phyloP scores from a whole-genome alignment of 2,113 vertebrate species.

The Pangasianodon gigas region DNA sequence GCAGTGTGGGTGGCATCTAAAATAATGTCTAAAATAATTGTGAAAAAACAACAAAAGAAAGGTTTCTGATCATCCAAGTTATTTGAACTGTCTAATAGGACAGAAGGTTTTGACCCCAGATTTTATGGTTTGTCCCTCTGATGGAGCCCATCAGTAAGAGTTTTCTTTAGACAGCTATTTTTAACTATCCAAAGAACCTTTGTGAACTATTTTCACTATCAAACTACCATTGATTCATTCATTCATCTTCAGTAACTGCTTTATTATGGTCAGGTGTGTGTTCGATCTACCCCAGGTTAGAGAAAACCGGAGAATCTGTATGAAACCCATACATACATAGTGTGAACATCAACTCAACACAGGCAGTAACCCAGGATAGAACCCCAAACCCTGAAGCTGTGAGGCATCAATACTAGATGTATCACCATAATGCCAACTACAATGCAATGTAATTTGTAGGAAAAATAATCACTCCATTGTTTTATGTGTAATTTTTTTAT shows the following conservation, averaged over 20 bases:
- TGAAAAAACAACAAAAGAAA: neutral
- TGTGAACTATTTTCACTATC: no score
- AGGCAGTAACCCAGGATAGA: neutral
- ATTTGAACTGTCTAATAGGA: neutral
- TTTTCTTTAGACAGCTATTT: neutral
- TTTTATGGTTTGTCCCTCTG: neutral
- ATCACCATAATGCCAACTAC: neutral
- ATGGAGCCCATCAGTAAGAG: neutral
- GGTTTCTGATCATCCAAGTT: neutral
- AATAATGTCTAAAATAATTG: neutral
- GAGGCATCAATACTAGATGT: neutral
- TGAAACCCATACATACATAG: no score
- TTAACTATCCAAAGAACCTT: neutral
- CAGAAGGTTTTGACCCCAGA: neutral
- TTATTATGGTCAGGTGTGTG: no score
- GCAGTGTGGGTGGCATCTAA: neutral
- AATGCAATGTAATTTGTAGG: no score
- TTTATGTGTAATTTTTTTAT: no score
- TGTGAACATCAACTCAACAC: neutral
- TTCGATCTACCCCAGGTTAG: no score
- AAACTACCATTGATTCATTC: no score
- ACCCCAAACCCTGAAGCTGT: neutral
- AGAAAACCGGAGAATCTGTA: no score
- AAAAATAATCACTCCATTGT: no score
- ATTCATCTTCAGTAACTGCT: no score